Evolutionary conservation across 2,797 vertebrate species (phyloP), one percentile per base, ranked within the genome.

Genomic region (Prunella strophiata): DNA sequence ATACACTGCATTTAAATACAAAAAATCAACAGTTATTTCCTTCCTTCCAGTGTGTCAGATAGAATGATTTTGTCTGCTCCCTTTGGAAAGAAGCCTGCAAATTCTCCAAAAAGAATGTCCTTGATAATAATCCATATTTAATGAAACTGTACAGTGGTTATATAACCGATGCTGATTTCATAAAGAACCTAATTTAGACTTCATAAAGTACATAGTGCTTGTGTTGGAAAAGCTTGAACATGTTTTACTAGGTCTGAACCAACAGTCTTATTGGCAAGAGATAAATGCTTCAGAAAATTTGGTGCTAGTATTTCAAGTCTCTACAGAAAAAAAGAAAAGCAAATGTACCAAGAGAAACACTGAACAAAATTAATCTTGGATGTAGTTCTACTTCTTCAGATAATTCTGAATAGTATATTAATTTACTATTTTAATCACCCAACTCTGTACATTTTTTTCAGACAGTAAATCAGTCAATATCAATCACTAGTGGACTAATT

Each of bases 111-210:
- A 93, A 80, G 51, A 89, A 90, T 89, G 70, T 89, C 94, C 83
- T 77, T 9, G 6, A 87, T 84, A 93, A 94, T 96, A 95, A 96
- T 94, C 86, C 91, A 55, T 87, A 80, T 95, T 96, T 94, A 95
- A 96, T 96, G 89, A 95, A 96, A 86, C 45, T 85, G 67, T 62
- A 50, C 4, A 2, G 34, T 88, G 21, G 51, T 97, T 97, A 84
- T 81, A 85, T 93, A 97, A 96, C 73, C 38, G 77, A 30, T 62
- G 81, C 36, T 80, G 65, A 89, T 96, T 96, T 97, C 48, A 94
- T 70, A 86, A 94, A 94, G 75, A 77, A 89, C 25, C n/a, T 94
- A 79, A 91, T 93, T 96, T 94, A 95, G 85, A 52, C 79, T 92
- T 92, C 40, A 50, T 90, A 81, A 96, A 94, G 54, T 68, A 93